Conservation (phyloP, 1,140 invertebrate species). For the Brachionus rubens region DNA sequence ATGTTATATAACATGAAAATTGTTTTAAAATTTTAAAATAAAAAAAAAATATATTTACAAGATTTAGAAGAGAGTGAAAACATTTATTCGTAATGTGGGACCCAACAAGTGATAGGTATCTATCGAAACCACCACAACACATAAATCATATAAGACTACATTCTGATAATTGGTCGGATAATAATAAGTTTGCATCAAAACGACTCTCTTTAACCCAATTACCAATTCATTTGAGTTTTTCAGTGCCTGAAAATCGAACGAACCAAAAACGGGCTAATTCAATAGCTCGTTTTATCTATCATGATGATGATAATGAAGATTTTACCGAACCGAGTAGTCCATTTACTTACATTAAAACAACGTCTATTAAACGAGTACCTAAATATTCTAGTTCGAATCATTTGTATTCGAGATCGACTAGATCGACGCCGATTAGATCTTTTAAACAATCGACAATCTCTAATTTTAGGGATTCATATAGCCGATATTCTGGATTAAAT, state of each 20-base stretch:
- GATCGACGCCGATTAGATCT: constrained; percentile 31
- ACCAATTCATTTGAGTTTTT: background rate
- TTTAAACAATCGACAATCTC: background rate
- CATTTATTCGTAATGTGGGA: background rate
- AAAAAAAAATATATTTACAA: background rate
- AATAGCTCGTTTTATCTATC: constrained; percentile 4
- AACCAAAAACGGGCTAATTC: constrained; percentile 34
- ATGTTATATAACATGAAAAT: background rate
- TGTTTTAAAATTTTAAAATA: background rate
- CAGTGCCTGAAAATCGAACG: too few relatives aligned
- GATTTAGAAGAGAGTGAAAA: background rate
- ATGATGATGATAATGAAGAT: background rate
- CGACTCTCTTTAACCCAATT: constrained; percentile 20
- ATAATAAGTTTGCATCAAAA: background rate
- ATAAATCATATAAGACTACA: background rate
- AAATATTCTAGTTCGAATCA: background rate
- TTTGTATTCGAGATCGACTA: constrained; percentile 1
- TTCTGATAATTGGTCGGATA: background rate
- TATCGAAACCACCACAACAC: constrained; percentile 20
- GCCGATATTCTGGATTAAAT: background rate
- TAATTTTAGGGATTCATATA: background rate
- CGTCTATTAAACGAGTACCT: constrained; percentile 17
- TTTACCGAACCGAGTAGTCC: background rate
- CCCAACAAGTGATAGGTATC: background rate
- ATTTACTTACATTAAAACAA: constrained; percentile 37